Percentiles rank a stretch among this genome's conserved stretches.
These are phyloP conservation scores for Sinhomidia bicolor DNA, from an alignment of 2,888 invertebrate genomes.

Conservation along the genomic window DNA sequence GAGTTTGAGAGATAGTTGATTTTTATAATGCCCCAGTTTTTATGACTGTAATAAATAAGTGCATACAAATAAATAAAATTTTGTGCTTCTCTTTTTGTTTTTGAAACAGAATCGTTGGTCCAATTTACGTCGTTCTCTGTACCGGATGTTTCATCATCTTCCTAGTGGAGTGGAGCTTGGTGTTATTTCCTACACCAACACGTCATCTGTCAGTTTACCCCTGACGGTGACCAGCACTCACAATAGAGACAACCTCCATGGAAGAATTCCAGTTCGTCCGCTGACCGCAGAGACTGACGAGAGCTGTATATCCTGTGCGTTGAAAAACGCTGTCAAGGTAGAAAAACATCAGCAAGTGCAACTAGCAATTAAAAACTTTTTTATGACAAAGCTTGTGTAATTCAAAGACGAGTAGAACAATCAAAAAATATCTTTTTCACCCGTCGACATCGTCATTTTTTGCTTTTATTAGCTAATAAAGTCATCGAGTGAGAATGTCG, in stretches of 20 bases:
- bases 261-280: constrained; percentile 80
- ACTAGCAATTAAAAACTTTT: constrained; percentile 36
- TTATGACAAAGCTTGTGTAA: neutral
- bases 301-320: constrained; percentile 79
- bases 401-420: neutral
- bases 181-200: constrained; percentile 80
- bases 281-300: constrained; percentile 76
- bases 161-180: constrained; percentile 80
- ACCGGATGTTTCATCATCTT: constrained; percentile 80
- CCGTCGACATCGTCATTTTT: constrained; percentile 33
- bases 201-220: constrained; percentile 79
- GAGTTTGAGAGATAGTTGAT: neutral
- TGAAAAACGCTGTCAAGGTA: constrained; percentile 79
- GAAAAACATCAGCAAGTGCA: too few relatives aligned
- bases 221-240: constrained; percentile 79
- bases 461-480: constrained; percentile 76
- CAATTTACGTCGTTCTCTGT: constrained; percentile 79
- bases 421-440: neutral
- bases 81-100: neutral
- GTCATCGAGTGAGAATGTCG: constrained; percentile 77
- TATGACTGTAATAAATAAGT: constrained; percentile 10
- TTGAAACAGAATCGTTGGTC: constrained; percentile 80
- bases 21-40: neutral
- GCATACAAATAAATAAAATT: neutral
- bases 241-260: constrained; percentile 80